These are phyloP conservation scores for Euzetes globulus DNA, from an alignment of 2,888 invertebrate genomes.

Conservation along the genomic window DNA sequence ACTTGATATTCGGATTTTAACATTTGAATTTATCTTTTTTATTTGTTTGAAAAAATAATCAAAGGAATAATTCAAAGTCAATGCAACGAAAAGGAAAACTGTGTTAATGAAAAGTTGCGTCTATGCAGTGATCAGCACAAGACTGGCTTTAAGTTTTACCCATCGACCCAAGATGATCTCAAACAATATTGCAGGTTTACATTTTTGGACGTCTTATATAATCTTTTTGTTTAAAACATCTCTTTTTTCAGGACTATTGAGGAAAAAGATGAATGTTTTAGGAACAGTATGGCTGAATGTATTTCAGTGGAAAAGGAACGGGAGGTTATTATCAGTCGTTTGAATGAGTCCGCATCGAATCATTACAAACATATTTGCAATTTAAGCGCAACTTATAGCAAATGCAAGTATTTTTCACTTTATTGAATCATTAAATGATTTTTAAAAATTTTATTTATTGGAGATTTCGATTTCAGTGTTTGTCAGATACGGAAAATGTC, in stretches of 20 bases:
- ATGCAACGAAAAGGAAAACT: not conserved
- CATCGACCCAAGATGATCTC: not conserved
- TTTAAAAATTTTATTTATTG: not conserved
- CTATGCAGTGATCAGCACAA: not conserved
- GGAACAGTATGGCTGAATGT: not conserved
- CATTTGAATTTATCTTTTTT: not conserved
- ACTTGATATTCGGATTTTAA: no score
- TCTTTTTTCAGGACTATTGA: not conserved
- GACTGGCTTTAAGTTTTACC: not conserved
- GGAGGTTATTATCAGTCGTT: not conserved
- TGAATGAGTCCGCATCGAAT: not conserved
- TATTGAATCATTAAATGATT: not conserved
- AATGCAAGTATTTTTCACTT: not conserved
- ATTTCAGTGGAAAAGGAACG: not conserved
- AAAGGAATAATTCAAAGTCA: not conserved
- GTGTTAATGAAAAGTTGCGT: not conserved
- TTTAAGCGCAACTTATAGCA: constrained; percentile 17
- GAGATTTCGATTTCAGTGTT: not conserved
- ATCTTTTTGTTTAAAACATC: no score
- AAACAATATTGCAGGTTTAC: not conserved
- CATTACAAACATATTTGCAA: constrained; percentile 13
- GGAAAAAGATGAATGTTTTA: constrained; percentile 5
- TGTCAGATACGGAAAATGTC: constrained; percentile 13
- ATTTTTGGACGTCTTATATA: no score
- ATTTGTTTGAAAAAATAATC: not conserved